A percentile compares a stretch with the other conserved stretches of the same genome.
These are phyloP conservation scores for Scaptomyza flava DNA, from an alignment of 2,888 invertebrate species.

Conservation along the genomic window DNA sequence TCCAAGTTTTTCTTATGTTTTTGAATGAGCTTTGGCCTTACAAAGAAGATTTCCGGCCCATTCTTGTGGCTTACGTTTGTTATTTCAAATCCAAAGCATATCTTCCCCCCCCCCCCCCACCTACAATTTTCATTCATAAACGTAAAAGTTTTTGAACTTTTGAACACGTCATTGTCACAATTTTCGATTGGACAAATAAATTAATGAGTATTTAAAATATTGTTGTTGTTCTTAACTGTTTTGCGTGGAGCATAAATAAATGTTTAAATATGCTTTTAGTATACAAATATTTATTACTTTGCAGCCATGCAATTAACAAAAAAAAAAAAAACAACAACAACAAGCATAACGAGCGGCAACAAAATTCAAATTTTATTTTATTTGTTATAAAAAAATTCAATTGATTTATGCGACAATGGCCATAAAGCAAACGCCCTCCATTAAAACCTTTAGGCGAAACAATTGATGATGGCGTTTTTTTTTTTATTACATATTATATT, in stretches of 20 bases:
- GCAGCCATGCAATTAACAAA: constrained; percentile 66
- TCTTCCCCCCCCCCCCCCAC: too few species aligned
- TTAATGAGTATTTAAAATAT: constrained; percentile 36
- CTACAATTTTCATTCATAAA: too few species aligned
- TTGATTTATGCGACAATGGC: constrained; percentile 70
- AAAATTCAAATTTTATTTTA: constrained; percentile 28
- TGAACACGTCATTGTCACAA: too few species aligned
- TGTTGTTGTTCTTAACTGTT: constrained; percentile 21
- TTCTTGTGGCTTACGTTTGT: too few species aligned
- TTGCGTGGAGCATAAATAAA: constrained; percentile 37
- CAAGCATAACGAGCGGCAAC: constrained; percentile 1
- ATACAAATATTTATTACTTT: constrained; percentile 54
- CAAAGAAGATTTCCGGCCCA: too few species aligned
- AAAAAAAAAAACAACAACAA: constrained; percentile 20
- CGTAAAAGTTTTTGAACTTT: too few species aligned
- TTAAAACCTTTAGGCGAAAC: constrained; percentile 53
- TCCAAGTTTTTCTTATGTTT: too few species aligned
- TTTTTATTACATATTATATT: constrained; percentile 14
- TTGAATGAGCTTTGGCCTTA: too few species aligned
- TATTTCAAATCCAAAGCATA: too few species aligned
- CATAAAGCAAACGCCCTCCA: constrained; percentile 53
- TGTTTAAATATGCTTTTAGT: constrained; percentile 32
- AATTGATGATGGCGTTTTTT: constrained; percentile 39
- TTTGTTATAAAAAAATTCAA: constrained; percentile 61
- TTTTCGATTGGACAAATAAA: constrained; percentile 1